Base-by-base conservation (phyloP, 2,888 invertebrate genomes). In the Timema cristinae region DNA sequence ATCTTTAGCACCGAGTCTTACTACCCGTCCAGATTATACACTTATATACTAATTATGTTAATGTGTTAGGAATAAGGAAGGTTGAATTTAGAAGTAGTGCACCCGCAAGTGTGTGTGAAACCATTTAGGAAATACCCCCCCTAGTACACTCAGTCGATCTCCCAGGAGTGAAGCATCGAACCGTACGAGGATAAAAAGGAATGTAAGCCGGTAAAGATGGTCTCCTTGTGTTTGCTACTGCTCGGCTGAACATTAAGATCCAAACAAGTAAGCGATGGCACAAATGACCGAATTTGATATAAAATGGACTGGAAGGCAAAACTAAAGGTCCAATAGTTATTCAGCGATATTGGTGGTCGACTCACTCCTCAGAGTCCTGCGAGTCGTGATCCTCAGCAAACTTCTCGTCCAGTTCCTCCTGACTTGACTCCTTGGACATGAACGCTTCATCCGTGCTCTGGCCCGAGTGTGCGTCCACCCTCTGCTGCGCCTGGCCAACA, bases 381-480 rank as follows among this genome's bases (percentile, higher is more conserved):
- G 76, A 74, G 49, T 79, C 79, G 7, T 75, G 73, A 16, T 76
- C 75, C 52, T 73, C 77, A 66, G 71, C 74, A 49, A 75, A 69
- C 59, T 78, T 79, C 50, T 80, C 78, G 72, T 80, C 82, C 72
- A 85, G 77, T 76, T 85, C 84, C 78, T 87, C 87, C 74, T 85
- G 85, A 79, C 86, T 87, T 68, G 85, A 85, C 74, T 85, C 86
- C 78, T 86, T 86, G 7, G 82, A 81, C 32, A 83, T 78, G 71
- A 86, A 84, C 6, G 85, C 85, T 77, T 86, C 86, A 75, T 86
- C 86, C 6, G 81, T 81, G 75, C 84, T 85, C 68, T 84, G 83
- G n/a, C 83, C 81, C 5, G 84, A 84, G 74, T 81, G 79, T 9
- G 80, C 78, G 76, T 82, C 80, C 7, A 75, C 75, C 32, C 77